A percentile compares a stretch with the other conserved stretches of the same genome.
Evolutionary conservation across 2,113 vertebrate species (phyloP).

Genomic region (Hippocampus barbouri): DNA sequence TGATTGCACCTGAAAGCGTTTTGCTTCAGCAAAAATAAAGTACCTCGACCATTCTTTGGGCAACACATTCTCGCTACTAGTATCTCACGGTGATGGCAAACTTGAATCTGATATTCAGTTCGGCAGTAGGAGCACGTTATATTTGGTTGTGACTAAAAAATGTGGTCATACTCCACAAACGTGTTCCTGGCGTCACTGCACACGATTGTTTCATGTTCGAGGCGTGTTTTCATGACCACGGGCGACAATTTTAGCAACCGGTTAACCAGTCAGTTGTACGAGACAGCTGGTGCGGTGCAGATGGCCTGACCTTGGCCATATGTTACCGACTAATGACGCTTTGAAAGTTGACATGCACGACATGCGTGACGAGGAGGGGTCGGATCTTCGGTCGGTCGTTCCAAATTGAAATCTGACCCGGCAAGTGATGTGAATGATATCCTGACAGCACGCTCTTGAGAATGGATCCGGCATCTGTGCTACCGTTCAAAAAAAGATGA

Average conservation of each 20-base stretch:
- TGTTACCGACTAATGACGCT: conserved; percentile 35
- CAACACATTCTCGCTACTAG: no score
- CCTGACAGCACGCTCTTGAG: conserved; percentile 11
- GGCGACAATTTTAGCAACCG: not conserved
- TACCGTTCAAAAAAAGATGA: not conserved
- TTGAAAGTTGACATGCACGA: conserved; percentile 17
- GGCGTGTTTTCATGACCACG: not conserved
- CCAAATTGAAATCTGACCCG: conserved; percentile 23
- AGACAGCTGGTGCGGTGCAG: conserved; percentile 43
- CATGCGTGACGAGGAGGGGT: conserved; percentile 10
- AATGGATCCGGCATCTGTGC: conserved; percentile 14
- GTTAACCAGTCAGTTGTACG: not conserved
- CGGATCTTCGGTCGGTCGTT: conserved; percentile 7
- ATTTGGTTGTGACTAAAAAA: no score
- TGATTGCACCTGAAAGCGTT: no score
- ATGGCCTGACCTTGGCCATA: conserved; percentile 41
- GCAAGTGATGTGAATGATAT: conserved; percentile 23
- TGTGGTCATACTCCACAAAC: no score
- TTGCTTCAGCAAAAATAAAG: no score
- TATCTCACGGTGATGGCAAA: no score
- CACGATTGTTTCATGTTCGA: no score
- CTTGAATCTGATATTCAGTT: no score
- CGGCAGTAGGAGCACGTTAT: no score
- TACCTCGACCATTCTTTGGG: no score
- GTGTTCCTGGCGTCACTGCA: no score